Conservation (phyloP, 2,797 vertebrate species). For the Nothura maculosa region DNA sequence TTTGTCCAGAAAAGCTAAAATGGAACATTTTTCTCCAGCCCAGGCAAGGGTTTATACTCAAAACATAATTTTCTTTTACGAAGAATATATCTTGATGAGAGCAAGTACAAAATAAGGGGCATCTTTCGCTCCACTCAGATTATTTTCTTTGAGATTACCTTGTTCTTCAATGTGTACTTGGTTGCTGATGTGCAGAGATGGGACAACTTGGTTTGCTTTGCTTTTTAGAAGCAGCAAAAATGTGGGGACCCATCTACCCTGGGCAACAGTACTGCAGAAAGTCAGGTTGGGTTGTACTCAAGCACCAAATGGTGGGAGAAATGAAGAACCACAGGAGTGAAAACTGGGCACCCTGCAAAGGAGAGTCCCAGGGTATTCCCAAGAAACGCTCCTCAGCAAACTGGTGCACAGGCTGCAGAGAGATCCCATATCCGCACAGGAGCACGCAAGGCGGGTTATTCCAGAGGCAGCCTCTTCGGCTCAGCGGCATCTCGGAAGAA, state of each 20-base stretch:
- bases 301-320: neutral
- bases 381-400: neutral
- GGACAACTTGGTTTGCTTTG: neutral
- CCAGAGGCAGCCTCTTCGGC: neutral
- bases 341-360: neutral
- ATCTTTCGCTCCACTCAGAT: neutral
- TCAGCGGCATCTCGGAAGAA: neutral
- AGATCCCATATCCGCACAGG: neutral
- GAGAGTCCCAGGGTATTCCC: neutral
- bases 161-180: neutral
- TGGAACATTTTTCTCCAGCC: neutral
- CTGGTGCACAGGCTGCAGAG: neutral
- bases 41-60: neutral
- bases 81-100: neutral
- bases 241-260: neutral
- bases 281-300: neutral
- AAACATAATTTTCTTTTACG: neutral
- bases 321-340: neutral
- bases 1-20: conserved; percentile 19
- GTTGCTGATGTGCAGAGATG: neutral
- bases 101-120: neutral
- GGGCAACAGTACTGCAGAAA: neutral
- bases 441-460: neutral
- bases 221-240: neutral
- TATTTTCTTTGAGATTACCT: neutral